These are phyloP conservation scores for Chironomus tentans DNA, from an alignment of 2,888 invertebrate species.

Conservation along the genomic window DNA sequence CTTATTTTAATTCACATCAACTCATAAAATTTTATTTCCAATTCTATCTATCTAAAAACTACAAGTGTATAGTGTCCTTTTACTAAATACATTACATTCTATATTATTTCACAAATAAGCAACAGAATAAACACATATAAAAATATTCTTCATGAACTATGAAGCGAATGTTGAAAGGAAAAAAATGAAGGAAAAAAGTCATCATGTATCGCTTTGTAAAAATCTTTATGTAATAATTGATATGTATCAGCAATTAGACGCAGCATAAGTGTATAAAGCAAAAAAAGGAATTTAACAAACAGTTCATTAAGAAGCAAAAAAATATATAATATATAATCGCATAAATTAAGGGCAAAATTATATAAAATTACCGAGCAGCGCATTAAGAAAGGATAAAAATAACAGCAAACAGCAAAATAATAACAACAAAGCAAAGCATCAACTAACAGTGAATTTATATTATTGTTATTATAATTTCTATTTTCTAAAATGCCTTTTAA, in stretches of 20 bases:
- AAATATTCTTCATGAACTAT: neutral
- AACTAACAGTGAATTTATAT: slow-evolving; percentile 20
- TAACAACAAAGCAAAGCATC: neutral
- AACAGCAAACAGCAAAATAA: neutral
- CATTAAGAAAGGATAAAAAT: neutral
- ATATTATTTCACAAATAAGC: too few relatives aligned
- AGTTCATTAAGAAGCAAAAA: neutral
- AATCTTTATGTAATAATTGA: neutral
- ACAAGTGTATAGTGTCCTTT: too few relatives aligned
- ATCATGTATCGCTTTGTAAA: slow-evolving; percentile 18
- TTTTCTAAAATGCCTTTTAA: slow-evolving; percentile 27
- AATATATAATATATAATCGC: neutral
- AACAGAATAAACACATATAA: neutral
- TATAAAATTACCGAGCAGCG: neutral
- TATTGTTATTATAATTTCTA: neutral
- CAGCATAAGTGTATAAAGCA: neutral
- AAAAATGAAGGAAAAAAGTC: slow-evolving; percentile 5
- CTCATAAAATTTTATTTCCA: too few relatives aligned
- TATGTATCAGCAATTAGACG: too few relatives aligned
- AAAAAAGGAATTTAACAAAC: neutral
- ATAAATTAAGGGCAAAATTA: neutral
- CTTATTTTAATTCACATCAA: too few relatives aligned
- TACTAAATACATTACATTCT: too few relatives aligned
- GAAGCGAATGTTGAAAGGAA: slow-evolving; percentile 1
- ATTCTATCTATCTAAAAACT: too few relatives aligned